A percentile compares a stretch with the other conserved stretches of the same genome.
phyloP scores from a whole-genome alignment of 2,888 invertebrate species.

The Odontocolon sp. region DNA sequence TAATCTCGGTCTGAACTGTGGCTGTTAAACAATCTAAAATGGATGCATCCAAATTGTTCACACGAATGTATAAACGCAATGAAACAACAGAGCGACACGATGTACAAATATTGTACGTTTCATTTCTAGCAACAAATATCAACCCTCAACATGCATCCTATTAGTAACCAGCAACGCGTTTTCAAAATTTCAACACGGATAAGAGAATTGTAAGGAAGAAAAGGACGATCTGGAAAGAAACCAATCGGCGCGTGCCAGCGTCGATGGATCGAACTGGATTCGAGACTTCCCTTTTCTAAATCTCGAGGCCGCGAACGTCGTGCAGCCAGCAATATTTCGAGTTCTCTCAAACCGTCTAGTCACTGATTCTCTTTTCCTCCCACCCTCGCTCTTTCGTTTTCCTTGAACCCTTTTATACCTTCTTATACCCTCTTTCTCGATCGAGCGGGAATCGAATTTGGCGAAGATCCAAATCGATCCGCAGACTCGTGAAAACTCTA shows the following conservation, averaged over 20 bases:
- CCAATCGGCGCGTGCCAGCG: constrained; percentile 32
- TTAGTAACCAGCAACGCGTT: too few species aligned
- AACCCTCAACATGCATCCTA: too few species aligned
- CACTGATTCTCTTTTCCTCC: background rate
- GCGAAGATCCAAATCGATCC: constrained; percentile 71
- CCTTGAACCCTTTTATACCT: too few species aligned
- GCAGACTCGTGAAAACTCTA: constrained; percentile 42
- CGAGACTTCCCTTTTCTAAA: background rate
- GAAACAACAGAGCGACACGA: too few species aligned
- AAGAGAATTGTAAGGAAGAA: background rate
- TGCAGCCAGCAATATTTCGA: constrained; percentile 18
- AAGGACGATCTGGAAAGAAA: background rate
- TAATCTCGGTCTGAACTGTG: too few species aligned
- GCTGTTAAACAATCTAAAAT: too few species aligned
- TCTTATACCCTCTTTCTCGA: constrained; percentile 17
- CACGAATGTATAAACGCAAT: too few species aligned
- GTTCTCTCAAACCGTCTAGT: background rate
- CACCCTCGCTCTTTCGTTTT: background rate
- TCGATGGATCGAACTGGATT: constrained; percentile 43
- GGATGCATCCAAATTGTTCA: too few species aligned
- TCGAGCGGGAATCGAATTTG: constrained; percentile 69
- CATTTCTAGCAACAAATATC: too few species aligned
- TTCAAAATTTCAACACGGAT: too few species aligned
- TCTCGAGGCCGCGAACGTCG: background rate
- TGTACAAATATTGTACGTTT: too few species aligned